A percentile compares a stretch with the other conserved stretches of the same genome.
Evolutionary conservation across 1,140 invertebrate genomes (phyloP).

Genomic region (Calycopis cecrops): DNA sequence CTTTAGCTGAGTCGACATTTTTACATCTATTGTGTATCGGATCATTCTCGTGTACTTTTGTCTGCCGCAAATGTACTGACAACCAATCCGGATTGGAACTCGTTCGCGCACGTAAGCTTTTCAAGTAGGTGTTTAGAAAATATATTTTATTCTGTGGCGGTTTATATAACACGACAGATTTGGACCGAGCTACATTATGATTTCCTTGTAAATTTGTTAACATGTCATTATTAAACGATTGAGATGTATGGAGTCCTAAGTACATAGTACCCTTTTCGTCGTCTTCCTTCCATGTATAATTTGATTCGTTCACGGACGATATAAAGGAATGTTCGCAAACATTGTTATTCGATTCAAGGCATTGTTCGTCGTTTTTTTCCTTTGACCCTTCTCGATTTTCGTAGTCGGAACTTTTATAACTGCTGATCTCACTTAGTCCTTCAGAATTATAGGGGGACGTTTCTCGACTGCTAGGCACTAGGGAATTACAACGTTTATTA

Average conservation of each 20-base stretch:
- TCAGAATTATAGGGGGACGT: constrained; percentile 58
- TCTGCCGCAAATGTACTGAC: constrained; percentile 48
- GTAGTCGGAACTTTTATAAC: constrained; percentile 74
- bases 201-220: constrained; percentile 28
- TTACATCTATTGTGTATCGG: constrained; percentile 31
- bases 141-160: constrained; percentile 65
- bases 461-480: constrained; percentile 50
- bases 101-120: constrained; percentile 62
- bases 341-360: constrained; percentile 6
- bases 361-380: constrained; percentile 21
- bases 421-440: constrained; percentile 62
- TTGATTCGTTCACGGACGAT: constrained; percentile 24
- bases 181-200: constrained; percentile 42
- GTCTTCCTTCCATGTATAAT: constrained; percentile 19
- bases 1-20: constrained; percentile 33
- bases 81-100: constrained; percentile 60
- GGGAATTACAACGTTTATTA: constrained; percentile 43
- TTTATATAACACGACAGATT: constrained; percentile 51
- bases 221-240: constrained; percentile 49
- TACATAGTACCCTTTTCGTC: constrained; percentile 19
- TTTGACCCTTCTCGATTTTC: constrained; percentile 51
- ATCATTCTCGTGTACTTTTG: constrained; percentile 43
- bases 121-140: constrained; percentile 71
- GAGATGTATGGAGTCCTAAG: constrained; percentile 51
- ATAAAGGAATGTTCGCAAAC: not conserved